Evolutionary conservation across 2,888 invertebrate genomes (phyloP).

Genomic region (Ecliptopera silaceata): DNA sequence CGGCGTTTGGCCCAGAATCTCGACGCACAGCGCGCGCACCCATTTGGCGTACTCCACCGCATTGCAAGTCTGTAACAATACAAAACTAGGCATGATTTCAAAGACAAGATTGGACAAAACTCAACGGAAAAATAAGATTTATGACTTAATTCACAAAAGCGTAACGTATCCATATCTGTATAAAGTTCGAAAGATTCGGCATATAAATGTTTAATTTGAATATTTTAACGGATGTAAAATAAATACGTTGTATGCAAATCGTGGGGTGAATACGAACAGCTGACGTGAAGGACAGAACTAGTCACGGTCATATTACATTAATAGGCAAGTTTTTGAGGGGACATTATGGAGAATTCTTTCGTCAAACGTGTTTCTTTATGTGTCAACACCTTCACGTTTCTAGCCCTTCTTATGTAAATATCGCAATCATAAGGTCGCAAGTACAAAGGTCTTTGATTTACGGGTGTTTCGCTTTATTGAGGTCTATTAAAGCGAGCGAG

Average conservation of each 20-base stretch:
- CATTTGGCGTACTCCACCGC: conserved; percentile 88
- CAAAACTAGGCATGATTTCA: conserved; percentile 39
- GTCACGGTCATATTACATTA: conserved; percentile 54
- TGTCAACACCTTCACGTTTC: conserved; percentile 80
- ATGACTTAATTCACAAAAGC: conserved; percentile 45
- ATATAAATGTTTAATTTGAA: conserved; percentile 37
- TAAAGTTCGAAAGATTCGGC: conserved; percentile 40
- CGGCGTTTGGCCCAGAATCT: conserved; percentile 89
- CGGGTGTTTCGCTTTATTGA: conserved; percentile 72
- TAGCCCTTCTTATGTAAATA: conserved; percentile 78
- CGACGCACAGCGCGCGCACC: conserved; percentile 89
- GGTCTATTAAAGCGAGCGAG: conserved; percentile 71
- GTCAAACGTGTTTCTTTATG: conserved; percentile 68
- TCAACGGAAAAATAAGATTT: conserved; percentile 44
- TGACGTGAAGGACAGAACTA: conserved; percentile 56
- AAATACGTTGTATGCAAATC: conserved; percentile 39
- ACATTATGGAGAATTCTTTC: conserved; percentile 38
- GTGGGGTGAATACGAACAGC: conserved; percentile 54
- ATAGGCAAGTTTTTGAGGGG: conserved; percentile 43
- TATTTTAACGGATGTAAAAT: conserved; percentile 39
- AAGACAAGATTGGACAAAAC: conserved; percentile 36
- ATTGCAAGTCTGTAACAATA: conserved; percentile 85
- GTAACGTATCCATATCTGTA: conserved; percentile 2
- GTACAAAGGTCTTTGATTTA: conserved; percentile 77
- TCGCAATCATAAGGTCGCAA: conserved; percentile 67